phyloP scores from a whole-genome alignment of 2,888 invertebrate genomes.

The Dichetophora obliterata region DNA sequence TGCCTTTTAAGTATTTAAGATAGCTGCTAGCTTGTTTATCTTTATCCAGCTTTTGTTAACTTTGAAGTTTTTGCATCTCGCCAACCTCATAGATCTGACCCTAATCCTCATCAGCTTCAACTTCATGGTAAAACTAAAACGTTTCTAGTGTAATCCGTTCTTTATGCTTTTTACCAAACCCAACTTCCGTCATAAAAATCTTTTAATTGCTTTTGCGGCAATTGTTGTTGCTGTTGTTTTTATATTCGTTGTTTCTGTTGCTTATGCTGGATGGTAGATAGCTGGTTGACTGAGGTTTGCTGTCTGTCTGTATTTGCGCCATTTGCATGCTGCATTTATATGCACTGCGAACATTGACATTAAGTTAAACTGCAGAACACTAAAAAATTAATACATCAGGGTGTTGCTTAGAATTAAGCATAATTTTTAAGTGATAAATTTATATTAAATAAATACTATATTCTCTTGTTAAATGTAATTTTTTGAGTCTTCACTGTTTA shows the following conservation, averaged over 20 bases:
- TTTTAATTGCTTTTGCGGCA: conserved; percentile 38
- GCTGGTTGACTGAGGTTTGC: neutral
- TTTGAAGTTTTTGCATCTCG: neutral
- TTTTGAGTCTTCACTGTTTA: no score
- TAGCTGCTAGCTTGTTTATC: neutral
- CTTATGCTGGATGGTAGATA: neutral
- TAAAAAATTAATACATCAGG: no score
- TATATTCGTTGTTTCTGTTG: neutral
- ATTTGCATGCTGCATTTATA: conserved; percentile 19
- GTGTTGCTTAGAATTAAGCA: no score
- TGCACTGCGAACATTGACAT: conserved; percentile 28
- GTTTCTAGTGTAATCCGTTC: conserved; percentile 19
- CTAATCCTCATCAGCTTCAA: conserved; percentile 4
- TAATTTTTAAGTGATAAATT: no score
- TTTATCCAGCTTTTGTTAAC: neutral
- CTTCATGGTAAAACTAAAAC: conserved; percentile 1
- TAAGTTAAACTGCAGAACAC: neutral
- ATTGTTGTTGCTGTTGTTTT: neutral
- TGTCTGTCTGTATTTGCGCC: neutral
- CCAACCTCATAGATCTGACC: neutral
- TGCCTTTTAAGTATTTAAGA: neutral
- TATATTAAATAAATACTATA: no score
- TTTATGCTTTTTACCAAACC: conserved; percentile 1
- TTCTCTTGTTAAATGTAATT: no score
- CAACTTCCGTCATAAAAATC: conserved; percentile 38